Base-by-base conservation (phyloP, 2,888 invertebrate genomes). In the Nemurella pictetii region DNA sequence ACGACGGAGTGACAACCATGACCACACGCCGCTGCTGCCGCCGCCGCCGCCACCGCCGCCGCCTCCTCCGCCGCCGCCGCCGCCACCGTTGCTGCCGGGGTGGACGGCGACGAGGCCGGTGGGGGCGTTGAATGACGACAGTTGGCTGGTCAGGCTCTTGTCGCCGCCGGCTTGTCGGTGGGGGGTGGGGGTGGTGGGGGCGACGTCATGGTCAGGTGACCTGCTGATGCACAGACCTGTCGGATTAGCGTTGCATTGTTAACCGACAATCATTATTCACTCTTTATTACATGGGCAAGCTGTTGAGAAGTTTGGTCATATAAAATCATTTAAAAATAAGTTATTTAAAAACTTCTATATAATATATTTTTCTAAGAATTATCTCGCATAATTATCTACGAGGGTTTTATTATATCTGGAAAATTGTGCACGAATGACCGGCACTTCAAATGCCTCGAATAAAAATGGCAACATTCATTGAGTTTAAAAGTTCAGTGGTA, bases 1-100 rank as follows among this genome's bases (percentile, higher is more conserved):
- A 15, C 87, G 83, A n/a, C 87, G 86, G 26, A 55, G 75, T 5
- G 87, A 86, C 25, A 88, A 84, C 87, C 87, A 88, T n/a, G 86
- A 85, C 87, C 88, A 87, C n/a, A 87, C 87, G 7, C 87, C 83
- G 35, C 84, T 86, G 20, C 85, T 85, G 12, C 84, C 84, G 32
- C 84, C 84, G 9, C 82, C 35, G 55, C n/a, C 72, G 25, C 80
- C 74, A 5, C 75, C 84, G 27, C 84, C 73, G 12, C n/a, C n/a
- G n/a, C n/a, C n/a, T n/a, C n/a, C n/a, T n/a, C n/a, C 87, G 9
- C 87, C 81, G 30, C 83, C 86, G 20, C 85, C 85, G 12, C 84
- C 84, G 32, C 84, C 84, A 7, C 82, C 35, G 55, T 15, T 77
- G 25, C 80, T 55, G 3, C 75, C 84, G 30, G 83, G 73, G n/a